These are phyloP conservation scores for Uromys caudimaculatus DNA, from an alignment of 2,797 vertebrate genomes.

Conservation along the genomic window DNA sequence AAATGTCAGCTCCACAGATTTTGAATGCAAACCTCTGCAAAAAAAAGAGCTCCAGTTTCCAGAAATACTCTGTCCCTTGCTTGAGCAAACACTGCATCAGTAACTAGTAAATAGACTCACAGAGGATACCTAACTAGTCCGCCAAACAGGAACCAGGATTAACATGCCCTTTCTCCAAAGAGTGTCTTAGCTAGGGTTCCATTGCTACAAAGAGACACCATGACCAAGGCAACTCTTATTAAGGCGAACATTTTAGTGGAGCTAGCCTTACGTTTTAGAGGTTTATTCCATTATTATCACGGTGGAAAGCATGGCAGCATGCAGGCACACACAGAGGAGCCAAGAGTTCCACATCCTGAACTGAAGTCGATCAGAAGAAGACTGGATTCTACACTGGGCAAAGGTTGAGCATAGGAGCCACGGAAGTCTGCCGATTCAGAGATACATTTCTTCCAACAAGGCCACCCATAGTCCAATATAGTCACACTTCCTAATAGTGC, in stretches of 20 bases:
- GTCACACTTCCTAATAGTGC: neutral
- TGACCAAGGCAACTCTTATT: neutral
- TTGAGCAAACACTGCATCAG: conserved; percentile 13
- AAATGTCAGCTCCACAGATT: conserved; percentile 22
- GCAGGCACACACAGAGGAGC: neutral
- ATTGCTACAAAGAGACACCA: neutral
- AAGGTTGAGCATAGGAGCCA: neutral
- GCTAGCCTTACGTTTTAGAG: neutral
- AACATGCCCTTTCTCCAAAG: neutral
- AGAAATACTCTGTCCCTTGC: neutral
- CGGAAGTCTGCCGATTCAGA: neutral
- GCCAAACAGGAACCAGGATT: neutral
- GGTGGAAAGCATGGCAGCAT: neutral
- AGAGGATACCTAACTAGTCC: neutral
- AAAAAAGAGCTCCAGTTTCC: neutral
- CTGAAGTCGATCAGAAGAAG: neutral
- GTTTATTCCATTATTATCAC: neutral
- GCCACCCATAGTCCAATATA: neutral
- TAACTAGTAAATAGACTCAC: conserved; percentile 37
- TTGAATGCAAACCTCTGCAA: neutral
- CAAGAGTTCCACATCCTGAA: neutral
- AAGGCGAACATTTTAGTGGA: neutral
- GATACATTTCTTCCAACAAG: neutral
- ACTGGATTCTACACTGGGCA: neutral
- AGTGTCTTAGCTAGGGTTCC: neutral